Percentiles rank a stretch among this genome's conserved stretches.
phyloP scores from a whole-genome alignment of 2,888 invertebrate genomes.

The Junonia oenone region DNA sequence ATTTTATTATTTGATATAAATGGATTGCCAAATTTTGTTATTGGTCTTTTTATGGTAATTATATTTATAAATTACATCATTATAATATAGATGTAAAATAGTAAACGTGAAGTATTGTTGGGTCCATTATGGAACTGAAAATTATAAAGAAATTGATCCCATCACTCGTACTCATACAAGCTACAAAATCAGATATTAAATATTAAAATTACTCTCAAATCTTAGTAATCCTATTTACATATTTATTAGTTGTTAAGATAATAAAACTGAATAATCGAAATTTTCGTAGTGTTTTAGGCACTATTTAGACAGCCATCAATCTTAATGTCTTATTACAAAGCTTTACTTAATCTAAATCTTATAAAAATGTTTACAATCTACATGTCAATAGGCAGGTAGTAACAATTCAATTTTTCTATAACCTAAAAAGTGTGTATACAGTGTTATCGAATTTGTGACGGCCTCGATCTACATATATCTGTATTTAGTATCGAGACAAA shows the following conservation, averaged over 20 bases:
- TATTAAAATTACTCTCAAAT: conserved; percentile 56
- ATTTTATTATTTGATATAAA: conserved; percentile 7
- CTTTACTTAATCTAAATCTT: conserved; percentile 62
- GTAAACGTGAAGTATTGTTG: conserved; percentile 15
- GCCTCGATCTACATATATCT: conserved; percentile 29
- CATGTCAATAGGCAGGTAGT: conserved; percentile 76
- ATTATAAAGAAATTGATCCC: conserved; percentile 70
- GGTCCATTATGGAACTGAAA: conserved; percentile 36
- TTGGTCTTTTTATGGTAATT: conserved; percentile 18
- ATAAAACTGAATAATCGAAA: conserved; percentile 76
- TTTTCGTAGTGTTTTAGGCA: conserved; percentile 79
- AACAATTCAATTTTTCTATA: conserved; percentile 62
- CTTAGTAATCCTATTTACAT: conserved; percentile 59
- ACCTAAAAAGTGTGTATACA: conserved; percentile 55
- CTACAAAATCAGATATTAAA: conserved; percentile 53
- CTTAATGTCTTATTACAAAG: conserved; percentile 74
- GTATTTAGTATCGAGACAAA: conserved; percentile 17
- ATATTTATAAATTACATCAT: conserved; percentile 14
- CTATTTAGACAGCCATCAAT: conserved; percentile 80
- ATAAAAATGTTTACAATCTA: conserved; percentile 67
- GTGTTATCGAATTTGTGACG: conserved; percentile 38
- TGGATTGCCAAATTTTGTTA: conserved; percentile 10
- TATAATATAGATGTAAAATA: conserved; percentile 16
- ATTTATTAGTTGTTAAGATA: conserved; percentile 62
- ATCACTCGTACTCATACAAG: conserved; percentile 55